Conservation (phyloP, 1,140 invertebrate genomes). For the Harlomillsia oculata region DNA sequence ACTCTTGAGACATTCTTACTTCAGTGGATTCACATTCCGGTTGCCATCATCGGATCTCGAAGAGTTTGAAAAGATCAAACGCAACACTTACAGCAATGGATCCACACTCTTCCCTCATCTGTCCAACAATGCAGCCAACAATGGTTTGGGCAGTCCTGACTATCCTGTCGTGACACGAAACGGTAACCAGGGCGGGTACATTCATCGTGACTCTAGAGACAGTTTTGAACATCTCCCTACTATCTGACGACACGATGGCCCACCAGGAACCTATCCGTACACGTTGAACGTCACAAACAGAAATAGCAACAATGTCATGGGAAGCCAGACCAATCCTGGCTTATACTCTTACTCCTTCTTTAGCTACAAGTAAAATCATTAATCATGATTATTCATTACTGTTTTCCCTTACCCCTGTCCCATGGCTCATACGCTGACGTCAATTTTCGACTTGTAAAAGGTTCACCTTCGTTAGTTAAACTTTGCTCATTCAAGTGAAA, state of each 20-base stretch:
- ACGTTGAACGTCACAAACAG: no score
- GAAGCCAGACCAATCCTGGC: no score
- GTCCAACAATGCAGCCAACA: slow-evolving; percentile 41
- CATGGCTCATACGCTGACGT: no score
- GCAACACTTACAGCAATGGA: slow-evolving; percentile 48
- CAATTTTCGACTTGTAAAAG: no score
- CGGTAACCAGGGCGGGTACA: slow-evolving; percentile 7
- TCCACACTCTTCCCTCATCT: slow-evolving; percentile 55
- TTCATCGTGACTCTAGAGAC: slow-evolving; percentile 20
- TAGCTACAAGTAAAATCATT: no score
- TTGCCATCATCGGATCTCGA: slow-evolving; percentile 58
- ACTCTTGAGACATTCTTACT: slow-evolving; percentile 78
- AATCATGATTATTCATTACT: no score
- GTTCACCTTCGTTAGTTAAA: no score
- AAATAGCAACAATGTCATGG: no score
- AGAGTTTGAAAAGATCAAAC: slow-evolving; percentile 56
- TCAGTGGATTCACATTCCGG: slow-evolving; percentile 68
- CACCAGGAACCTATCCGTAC: not conserved
- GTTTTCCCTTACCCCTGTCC: no score
- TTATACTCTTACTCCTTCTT: no score
- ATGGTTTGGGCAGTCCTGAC: slow-evolving; percentile 24
- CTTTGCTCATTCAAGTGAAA: no score
- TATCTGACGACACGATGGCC: slow-evolving; percentile 47
- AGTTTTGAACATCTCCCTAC: slow-evolving; percentile 57
- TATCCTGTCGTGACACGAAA: slow-evolving; percentile 2